phyloP scores from a whole-genome alignment of 2,797 vertebrate genomes.

The Poeciliopsis turneri region DNA sequence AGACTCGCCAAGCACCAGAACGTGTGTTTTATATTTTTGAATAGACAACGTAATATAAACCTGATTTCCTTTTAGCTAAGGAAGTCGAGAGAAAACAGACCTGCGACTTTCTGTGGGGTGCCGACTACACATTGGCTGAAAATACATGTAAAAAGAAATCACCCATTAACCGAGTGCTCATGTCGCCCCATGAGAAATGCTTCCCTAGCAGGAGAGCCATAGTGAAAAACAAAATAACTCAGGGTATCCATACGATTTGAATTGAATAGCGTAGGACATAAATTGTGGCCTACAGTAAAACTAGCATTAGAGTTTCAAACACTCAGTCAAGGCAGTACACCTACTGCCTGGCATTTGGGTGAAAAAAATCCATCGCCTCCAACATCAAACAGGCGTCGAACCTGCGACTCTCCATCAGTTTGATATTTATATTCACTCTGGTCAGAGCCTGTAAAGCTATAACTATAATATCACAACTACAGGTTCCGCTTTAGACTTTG shows the following conservation, averaged over 20 bases:
- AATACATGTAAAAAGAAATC: background rate
- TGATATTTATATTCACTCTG: background rate
- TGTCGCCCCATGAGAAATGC: background rate
- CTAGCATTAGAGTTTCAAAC: background rate
- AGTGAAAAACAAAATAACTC: background rate
- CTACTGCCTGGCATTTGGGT: background rate
- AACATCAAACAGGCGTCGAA: background rate
- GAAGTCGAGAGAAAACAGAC: background rate
- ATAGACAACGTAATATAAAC: background rate
- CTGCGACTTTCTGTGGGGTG: background rate
- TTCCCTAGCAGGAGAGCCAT: background rate
- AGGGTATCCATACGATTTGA: background rate
- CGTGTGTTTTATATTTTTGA: background rate
- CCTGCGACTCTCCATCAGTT: background rate
- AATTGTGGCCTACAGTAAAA: background rate
- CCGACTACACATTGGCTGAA: background rate
- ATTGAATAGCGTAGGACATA: background rate
- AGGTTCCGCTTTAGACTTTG: background rate
- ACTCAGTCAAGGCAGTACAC: background rate
- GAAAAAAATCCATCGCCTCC: background rate
- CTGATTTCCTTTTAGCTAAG: background rate
- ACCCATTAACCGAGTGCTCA: background rate
- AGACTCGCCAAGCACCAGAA: background rate
- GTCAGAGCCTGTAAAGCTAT: background rate
- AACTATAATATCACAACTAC: background rate